Evolutionary conservation across 2,797 vertebrate species (phyloP).

Genomic region (Naso thynnoides): DNA sequence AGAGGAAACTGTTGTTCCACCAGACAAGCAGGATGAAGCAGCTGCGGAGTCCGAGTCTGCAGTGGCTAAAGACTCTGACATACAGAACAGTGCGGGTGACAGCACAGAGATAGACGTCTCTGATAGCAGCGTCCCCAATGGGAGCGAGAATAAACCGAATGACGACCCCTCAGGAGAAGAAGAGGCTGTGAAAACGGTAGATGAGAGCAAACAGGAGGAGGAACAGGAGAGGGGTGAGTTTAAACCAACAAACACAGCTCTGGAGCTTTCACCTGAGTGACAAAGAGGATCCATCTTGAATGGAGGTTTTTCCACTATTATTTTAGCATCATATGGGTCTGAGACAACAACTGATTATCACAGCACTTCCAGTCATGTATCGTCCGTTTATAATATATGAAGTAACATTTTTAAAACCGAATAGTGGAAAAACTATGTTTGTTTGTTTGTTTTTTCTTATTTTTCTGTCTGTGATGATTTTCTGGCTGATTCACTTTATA

Average conservation of each 20-base stretch:
- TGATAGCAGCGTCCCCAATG: constrained; percentile 57
- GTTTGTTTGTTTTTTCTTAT: neutral
- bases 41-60: neutral
- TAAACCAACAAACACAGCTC: constrained; percentile 9
- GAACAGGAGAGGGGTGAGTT: constrained; percentile 82
- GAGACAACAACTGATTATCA: neutral
- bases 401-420: neutral
- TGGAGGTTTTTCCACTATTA: constrained; percentile 68
- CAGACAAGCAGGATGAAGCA: constrained; percentile 38
- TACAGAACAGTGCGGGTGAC: constrained; percentile 45
- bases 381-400: neutral
- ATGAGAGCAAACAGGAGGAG: constrained; percentile 61
- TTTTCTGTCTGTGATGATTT: constrained; percentile 17
- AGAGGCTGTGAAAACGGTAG: constrained; percentile 28
- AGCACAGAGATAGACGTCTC: constrained; percentile 57
- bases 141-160: constrained; percentile 42
- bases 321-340: constrained; percentile 15
- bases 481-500: constrained; percentile 10
- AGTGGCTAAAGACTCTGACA: constrained; percentile 41
- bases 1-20: constrained; percentile 46
- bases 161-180: constrained; percentile 29
- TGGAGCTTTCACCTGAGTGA: constrained; percentile 44
- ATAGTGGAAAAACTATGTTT: constrained; percentile 67
- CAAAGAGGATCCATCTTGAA: constrained; percentile 30
- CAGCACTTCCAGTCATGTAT: neutral